Evolutionary conservation across 2,888 invertebrate species (phyloP).

Genomic region (Spatulosminthurus flaviceps): DNA sequence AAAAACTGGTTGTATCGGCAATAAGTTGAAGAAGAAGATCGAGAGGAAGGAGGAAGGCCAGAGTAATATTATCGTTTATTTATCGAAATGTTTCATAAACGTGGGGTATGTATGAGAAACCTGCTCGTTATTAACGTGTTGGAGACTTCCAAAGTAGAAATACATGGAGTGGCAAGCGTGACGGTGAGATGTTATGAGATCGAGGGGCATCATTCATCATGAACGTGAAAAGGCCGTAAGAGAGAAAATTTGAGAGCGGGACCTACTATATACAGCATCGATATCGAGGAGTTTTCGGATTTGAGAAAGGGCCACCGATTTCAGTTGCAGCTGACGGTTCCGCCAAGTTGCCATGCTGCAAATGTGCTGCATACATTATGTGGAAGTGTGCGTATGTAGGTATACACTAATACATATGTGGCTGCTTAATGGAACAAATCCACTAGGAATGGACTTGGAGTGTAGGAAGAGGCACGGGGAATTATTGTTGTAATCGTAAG

Average conservation of each 20-base stretch:
- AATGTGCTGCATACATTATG: conserved; percentile 57
- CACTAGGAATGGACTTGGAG: neutral
- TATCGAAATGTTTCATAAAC: conserved; percentile 15
- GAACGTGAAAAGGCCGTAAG: conserved; percentile 33
- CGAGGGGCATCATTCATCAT: conserved; percentile 63
- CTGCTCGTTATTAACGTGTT: neutral
- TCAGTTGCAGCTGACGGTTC: conserved; percentile 55
- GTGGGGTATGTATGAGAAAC: neutral
- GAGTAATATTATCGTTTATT: conserved; percentile 21
- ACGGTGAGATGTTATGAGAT: conserved; percentile 55
- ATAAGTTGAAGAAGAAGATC: neutral
- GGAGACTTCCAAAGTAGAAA: neutral
- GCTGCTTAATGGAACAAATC: neutral
- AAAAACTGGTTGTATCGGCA: too few species aligned
- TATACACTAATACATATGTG: neutral
- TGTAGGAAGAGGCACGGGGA: neutral
- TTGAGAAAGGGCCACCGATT: conserved; percentile 46
- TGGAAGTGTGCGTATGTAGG: neutral
- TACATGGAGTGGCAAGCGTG: conserved; percentile 25
- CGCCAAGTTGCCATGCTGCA: conserved; percentile 44
- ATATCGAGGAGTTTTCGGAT: conserved; percentile 28
- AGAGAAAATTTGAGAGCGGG: neutral
- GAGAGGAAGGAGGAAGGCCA: neutral
- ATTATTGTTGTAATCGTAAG: conserved; percentile 8
- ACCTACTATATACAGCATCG: neutral